Conservation (phyloP, 2,797 vertebrate genomes). For the Crenuchus spilurus region DNA sequence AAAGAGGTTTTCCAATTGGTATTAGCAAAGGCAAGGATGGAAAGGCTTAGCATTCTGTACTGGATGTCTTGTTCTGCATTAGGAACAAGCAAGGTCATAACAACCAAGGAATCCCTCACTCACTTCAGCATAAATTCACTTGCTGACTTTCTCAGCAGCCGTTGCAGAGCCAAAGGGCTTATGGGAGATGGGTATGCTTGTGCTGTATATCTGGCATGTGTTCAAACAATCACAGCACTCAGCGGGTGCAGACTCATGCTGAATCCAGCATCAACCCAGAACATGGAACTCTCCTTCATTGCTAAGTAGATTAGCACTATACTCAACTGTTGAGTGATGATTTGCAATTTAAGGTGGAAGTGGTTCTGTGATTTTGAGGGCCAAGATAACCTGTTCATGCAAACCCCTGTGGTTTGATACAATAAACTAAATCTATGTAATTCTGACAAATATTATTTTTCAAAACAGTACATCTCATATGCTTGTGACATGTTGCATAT, state of each 20-base stretch:
- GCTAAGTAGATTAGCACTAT: not conserved
- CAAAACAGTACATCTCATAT: not conserved
- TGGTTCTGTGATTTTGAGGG: not conserved
- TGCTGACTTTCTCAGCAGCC: not conserved
- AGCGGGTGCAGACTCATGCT: not conserved
- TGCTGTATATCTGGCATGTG: conserved; percentile 21
- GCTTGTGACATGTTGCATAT: not conserved
- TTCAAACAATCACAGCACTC: conserved; percentile 21
- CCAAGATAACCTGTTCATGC: not conserved
- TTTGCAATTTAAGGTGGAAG: not conserved
- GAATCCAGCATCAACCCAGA: conserved; percentile 12
- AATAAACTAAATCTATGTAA: not conserved
- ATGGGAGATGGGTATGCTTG: not conserved
- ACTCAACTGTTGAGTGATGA: not conserved
- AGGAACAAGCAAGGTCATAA: conserved; percentile 7
- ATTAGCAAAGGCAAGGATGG: too few species aligned
- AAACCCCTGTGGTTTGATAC: not conserved
- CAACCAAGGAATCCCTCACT: not conserved
- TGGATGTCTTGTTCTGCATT: not conserved
- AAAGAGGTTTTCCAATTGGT: too few species aligned
- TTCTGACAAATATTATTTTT: not conserved
- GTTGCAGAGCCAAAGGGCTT: not conserved
- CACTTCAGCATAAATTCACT: not conserved
- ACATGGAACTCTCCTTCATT: not conserved
- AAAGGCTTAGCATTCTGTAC: not conserved